Base-by-base conservation (phyloP, 2,113 vertebrate genomes). In the Plecturocebus donacophilus region DNA sequence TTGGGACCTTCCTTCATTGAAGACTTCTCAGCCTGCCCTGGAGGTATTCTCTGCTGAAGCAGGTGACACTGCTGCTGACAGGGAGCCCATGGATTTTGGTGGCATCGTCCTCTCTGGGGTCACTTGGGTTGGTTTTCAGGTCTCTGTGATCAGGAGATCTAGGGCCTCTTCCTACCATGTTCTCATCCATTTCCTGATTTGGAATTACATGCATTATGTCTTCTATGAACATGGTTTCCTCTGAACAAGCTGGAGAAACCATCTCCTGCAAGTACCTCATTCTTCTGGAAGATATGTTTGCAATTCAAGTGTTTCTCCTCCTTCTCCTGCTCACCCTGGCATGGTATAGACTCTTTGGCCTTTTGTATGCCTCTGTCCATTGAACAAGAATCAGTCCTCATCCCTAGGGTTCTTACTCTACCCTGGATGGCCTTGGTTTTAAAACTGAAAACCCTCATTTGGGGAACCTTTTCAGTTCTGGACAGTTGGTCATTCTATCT, bases 1-100 rank as follows among this genome's bases (percentile, higher is more conserved):
- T 54, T 32, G 56, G 32, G 32, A 10, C 23, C 2, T 16, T 70
- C n/a, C 23, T 64, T 64, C 12, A 64, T 30, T 30, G 4, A 1
- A 16, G 0, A 9, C 13, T n/a, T 13, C 38, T 49, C 11, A 49
- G 2, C 38, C 45, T 4, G 3, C 0, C 1, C 1, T 49, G n/a
- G 10, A 82, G 58, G 64, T 1, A 5, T 35, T 71, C 38, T 38
- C 30, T 54, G 42, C 11, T 42, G 45, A 86, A 81, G 19, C 5
- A 27, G 14, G n/a, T 21, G 64, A 21, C 35, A 12, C 1, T 5
- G 3, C 35, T 80, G 23, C 35, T 61, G 54, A 19, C 21, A 47
- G 20, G 82, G 5, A 58, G 16, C 32, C 77, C 27, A 8, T 0
- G 68, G 38, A 0, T 61, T 9, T 47, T 2, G 1, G 9, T 10